Conservation (phyloP, 1,140 invertebrate genomes). For the Drosophila jambulina region DNA sequence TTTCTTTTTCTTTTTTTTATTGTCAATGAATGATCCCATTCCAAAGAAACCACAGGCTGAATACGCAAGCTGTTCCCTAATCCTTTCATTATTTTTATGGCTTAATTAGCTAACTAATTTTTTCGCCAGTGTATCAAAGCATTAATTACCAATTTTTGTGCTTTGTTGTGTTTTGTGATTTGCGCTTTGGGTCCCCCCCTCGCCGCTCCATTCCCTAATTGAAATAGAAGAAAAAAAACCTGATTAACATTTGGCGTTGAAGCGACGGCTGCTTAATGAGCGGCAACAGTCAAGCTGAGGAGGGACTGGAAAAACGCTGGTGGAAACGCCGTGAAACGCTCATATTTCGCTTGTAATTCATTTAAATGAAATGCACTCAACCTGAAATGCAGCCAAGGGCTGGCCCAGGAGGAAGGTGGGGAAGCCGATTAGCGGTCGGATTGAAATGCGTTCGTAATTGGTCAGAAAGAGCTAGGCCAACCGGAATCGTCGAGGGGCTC, state of each 20-base stretch:
- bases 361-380: conserved; percentile 82
- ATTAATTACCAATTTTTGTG: conserved; percentile 71
- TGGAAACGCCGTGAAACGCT: conserved; percentile 16
- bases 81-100: too few relatives aligned
- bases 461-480: conserved; percentile 48
- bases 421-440: conserved; percentile 61
- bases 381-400: conserved; percentile 54
- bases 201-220: conserved; percentile 2
- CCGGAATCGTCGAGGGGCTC: conserved; percentile 32
- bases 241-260: conserved; percentile 72
- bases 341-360: conserved; percentile 81
- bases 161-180: conserved; percentile 71
- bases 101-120: too few relatives aligned
- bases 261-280: conserved; percentile 56
- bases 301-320: not conserved
- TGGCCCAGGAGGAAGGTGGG: not conserved
- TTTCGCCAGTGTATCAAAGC: conserved; percentile 29
- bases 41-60: too few relatives aligned
- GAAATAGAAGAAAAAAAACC: conserved; percentile 59
- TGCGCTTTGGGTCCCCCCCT: conserved; percentile 36
- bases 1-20: too few relatives aligned
- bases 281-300: conserved; percentile 25
- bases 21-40: too few relatives aligned
- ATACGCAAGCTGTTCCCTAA: too few relatives aligned
- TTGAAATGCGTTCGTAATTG: conserved; percentile 76